A percentile compares a stretch with the other conserved stretches of the same genome.
Evolutionary conservation across 2,797 vertebrate genomes (phyloP).

Genomic region (Argyrosomus regius): DNA sequence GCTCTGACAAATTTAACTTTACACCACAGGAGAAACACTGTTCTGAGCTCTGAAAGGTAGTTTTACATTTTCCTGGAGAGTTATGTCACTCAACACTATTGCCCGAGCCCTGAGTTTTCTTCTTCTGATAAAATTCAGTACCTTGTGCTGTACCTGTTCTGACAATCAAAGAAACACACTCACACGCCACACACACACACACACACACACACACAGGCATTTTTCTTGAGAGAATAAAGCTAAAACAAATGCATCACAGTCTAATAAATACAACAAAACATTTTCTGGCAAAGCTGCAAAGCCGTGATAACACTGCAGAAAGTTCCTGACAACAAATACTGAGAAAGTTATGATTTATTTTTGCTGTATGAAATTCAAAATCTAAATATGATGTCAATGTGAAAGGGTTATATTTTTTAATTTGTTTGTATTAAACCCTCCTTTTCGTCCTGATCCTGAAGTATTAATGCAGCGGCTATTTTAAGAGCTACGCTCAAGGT

Average conservation of each 20-base stretch:
- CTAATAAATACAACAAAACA: slow-evolving; percentile 59
- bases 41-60: slow-evolving; percentile 49
- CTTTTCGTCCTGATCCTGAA: not conserved
- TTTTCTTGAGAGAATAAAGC: slow-evolving; percentile 35
- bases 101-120: slow-evolving; percentile 61
- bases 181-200: not conserved
- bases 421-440: slow-evolving; percentile 1
- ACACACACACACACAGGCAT: not conserved
- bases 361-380: slow-evolving; percentile 15
- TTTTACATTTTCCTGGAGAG: slow-evolving; percentile 50
- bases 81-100: slow-evolving; percentile 40
- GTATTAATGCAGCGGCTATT: slow-evolving; percentile 12
- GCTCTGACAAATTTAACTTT: slow-evolving; percentile 41
- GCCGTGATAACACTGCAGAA: slow-evolving; percentile 40
- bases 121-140: slow-evolving; percentile 47
- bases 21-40: slow-evolving; percentile 53
- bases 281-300: slow-evolving; percentile 47
- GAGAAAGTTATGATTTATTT: slow-evolving; percentile 1
- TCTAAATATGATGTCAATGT: slow-evolving; percentile 10
- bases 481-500: slow-evolving; percentile 12
- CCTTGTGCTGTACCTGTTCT: slow-evolving; percentile 40
- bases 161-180: slow-evolving; percentile 32
- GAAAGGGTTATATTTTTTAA: not conserved
- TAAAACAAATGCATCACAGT: slow-evolving; percentile 63
- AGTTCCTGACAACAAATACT: slow-evolving; percentile 8